phyloP scores from a whole-genome alignment of 2,797 vertebrate genomes.

The Selene dorsalis region DNA sequence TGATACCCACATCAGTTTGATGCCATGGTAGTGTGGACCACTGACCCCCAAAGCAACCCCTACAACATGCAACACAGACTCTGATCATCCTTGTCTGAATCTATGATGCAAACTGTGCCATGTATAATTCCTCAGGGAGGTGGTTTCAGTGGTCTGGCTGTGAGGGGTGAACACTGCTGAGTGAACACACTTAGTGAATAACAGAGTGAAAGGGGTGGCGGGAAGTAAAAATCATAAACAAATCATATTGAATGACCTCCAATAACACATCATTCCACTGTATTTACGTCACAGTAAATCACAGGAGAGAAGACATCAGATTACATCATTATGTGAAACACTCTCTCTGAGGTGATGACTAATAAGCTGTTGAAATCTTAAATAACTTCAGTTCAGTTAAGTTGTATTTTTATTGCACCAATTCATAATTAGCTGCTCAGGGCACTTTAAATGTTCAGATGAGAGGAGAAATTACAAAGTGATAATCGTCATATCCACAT shows the following conservation, averaged over 20 bases:
- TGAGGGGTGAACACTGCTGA: neutral
- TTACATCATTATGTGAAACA: neutral
- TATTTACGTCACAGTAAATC: neutral
- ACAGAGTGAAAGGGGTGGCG: neutral
- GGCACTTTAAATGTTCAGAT: too few species aligned
- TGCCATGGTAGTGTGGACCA: neutral
- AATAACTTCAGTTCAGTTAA: too few species aligned
- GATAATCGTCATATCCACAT: too few species aligned
- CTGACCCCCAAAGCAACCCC: neutral
- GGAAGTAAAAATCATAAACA: neutral
- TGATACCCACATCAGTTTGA: neutral
- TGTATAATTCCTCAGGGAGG: slow-evolving; percentile 11
- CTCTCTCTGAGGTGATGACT: neutral
- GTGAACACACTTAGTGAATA: neutral
- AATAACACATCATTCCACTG: neutral
- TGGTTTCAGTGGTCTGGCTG: neutral
- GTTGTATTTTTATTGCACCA: too few species aligned
- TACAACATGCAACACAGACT: neutral
- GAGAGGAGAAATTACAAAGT: too few species aligned
- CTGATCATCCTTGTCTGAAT: slow-evolving; percentile 4
- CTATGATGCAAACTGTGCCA: neutral
- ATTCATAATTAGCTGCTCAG: too few species aligned
- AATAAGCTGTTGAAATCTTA: neutral
- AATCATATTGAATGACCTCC: neutral
- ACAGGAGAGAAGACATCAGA: neutral